Base-by-base conservation (phyloP, 1,140 invertebrate genomes). In the Cryptotermes secundus region DNA sequence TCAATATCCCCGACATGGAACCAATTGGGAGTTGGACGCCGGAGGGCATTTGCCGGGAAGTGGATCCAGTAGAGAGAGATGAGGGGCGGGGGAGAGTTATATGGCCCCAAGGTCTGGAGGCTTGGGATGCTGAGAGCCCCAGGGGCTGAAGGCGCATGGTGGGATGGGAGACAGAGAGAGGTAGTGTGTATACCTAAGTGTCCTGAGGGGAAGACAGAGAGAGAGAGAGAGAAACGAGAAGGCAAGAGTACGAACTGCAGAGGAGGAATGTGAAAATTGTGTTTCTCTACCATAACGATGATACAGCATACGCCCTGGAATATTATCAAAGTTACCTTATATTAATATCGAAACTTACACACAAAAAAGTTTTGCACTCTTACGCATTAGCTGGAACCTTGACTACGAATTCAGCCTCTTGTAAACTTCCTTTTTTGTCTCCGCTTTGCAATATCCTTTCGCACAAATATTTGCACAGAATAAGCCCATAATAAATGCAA, bases 1-100 rank as follows among this genome's bases (percentile, higher is more conserved):
- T 92, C 91, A 92, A 92, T 92, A 92, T 92, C 91, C 90, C 89
- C 89, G 88, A 86, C 86, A 87, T 87, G 87, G 87, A 87, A 87
- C 87, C 87, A 87, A 87, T 87, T 87, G 86, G 87, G 86, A 86
- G 87, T 85, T 31, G 81, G 85, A 31, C 84, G 72, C 86, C 22
- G 81, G 59, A 65, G 84, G 83, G 79, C 65, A 80, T 65, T 80
- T 80, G 38, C 82, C 79, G 65, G 79, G 84, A 79, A 81, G 82
- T 80, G 79, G 84, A 83, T 80, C 83, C 83, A 42, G 85, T 59
- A 80, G 84, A 83, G 86, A 83, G 85, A 84, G 83, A 86, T 83
- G 80, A 79, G 59, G 81, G 85, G 81, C 83, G 36, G 81, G 82
- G 53, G 81, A 53, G 81, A 45, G 84, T 34, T 81, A 34, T 31